Conservation (phyloP, 2,888 invertebrate species). For the Chrysina gloriosa region DNA sequence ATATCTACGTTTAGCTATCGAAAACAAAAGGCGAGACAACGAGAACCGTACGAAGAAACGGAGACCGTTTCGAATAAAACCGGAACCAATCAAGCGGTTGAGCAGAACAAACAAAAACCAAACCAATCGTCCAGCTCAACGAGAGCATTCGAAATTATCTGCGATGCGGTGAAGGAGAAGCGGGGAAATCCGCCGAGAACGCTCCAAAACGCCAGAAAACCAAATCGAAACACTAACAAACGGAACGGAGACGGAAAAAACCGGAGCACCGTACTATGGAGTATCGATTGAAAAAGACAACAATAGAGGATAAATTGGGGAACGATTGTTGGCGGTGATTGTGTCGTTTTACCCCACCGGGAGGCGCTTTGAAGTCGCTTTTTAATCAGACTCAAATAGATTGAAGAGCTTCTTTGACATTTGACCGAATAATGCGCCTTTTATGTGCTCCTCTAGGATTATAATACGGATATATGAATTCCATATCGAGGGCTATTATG, state of each 20-base stretch:
- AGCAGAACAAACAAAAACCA: conserved; percentile 23
- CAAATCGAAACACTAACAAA: conserved; percentile 63
- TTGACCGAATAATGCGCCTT: conserved; percentile 66
- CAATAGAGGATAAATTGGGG: conserved; percentile 64
- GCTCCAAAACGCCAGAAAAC: conserved; percentile 44
- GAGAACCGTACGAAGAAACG: not conserved
- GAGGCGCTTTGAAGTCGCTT: conserved; percentile 64
- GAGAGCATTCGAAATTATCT: conserved; percentile 3
- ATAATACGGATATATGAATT: conserved; percentile 40
- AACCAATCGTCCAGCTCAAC: conserved; percentile 33
- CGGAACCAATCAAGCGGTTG: conserved; percentile 7
- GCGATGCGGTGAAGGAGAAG: conserved; percentile 50
- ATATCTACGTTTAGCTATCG: conserved; percentile 15
- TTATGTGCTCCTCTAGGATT: conserved; percentile 53
- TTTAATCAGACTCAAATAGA: conserved; percentile 65
- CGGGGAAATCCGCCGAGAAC: conserved; percentile 29
- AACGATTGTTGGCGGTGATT: conserved; percentile 65
- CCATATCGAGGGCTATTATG: conserved; percentile 41
- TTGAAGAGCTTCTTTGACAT: conserved; percentile 64
- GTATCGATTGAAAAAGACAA: conserved; percentile 66
- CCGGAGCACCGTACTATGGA: conserved; percentile 44
- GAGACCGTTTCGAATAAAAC: conserved; percentile 22
- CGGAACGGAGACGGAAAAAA: conserved; percentile 52
- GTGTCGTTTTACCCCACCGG: conserved; percentile 64
- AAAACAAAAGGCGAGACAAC: conserved; percentile 19